Base-by-base conservation (phyloP, 2,113 vertebrate species). In the Tichodroma muraria region DNA sequence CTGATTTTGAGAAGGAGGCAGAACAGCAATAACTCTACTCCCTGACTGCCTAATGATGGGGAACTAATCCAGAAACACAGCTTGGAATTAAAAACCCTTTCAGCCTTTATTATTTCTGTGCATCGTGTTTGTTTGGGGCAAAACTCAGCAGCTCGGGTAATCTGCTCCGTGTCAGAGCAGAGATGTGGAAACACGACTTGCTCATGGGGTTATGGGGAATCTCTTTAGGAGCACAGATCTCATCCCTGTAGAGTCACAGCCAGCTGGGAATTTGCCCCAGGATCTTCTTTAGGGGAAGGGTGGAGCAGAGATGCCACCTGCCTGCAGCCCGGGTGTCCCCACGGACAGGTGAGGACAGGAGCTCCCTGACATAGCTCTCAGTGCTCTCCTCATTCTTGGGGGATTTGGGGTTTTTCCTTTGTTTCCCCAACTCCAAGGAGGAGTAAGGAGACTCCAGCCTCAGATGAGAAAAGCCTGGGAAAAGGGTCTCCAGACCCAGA, bases 51-150 rank as follows among this genome's bases (percentile, higher is more conserved):
- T 92, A 90, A 66, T 47, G 53, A 75, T 15, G 89, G 60, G 52
- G 63, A 93, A 66, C 94, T 90, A 90, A 88, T 68, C 60, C 88
- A 89, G 68, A 96, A 88, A 73, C 47, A 70, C 27, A 66, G 28
- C 38, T 83, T 88, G 6, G 22, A 71, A 53, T 88, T 71, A 59
- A 76, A 78, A 91, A 86, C 35, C 72, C 33, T 92, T 61, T 79
- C 75, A 92, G 60, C 15, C 64, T 93, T 93, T 69, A 54, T 90
- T 91, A 77, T 85, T 73, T 83, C 88, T 59, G 20, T 82, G 76
- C 42, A 83, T 85, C 33, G 7, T 38, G 52, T 84, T 87, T 76
- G 84, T 80, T 81, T 65, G 33, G 49, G 70, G 72, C 59, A 80
- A 88, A 90, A 80, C 54, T 73, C 52, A 70, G 60, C 63, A 77